Conservation (phyloP, 2,113 vertebrate genomes). For the Pagrus major region DNA sequence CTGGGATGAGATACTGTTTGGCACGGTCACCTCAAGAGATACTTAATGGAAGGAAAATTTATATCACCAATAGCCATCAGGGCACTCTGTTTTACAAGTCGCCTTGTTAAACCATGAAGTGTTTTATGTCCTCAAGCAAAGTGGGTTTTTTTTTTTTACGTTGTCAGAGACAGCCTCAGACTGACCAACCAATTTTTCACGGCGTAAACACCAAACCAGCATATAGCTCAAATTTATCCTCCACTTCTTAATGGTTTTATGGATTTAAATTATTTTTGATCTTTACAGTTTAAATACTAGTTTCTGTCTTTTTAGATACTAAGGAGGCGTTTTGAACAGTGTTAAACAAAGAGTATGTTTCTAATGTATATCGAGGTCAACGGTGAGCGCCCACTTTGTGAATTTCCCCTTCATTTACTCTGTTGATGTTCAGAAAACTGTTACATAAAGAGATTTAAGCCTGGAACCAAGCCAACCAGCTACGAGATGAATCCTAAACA, state of each 20-base stretch:
- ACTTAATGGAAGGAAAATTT: slow-evolving; percentile 53
- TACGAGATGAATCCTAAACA: no score
- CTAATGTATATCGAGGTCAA: no score
- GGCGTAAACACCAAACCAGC: background rate
- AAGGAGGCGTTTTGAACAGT: background rate
- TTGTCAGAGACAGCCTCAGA: background rate
- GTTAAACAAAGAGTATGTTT: background rate
- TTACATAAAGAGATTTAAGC: no score
- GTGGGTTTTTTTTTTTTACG: background rate
- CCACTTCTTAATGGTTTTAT: background rate
- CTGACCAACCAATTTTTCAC: slow-evolving; percentile 1
- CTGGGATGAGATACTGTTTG: slow-evolving; percentile 22
- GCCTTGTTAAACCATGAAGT: slow-evolving; percentile 43
- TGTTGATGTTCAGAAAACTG: no score
- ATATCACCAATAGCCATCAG: slow-evolving; percentile 44
- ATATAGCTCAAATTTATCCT: background rate
- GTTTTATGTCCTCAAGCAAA: slow-evolving; percentile 46
- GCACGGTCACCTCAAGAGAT: slow-evolving; percentile 37
- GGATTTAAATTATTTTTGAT: background rate
- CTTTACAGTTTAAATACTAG: background rate
- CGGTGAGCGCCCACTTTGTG: no score
- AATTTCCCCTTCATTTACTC: no score
- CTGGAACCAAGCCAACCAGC: no score
- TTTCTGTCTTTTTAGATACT: background rate
- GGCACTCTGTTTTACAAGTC: slow-evolving; percentile 42